Base-by-base conservation (phyloP, 2,797 vertebrate species). In the Gouania willdenowi region DNA sequence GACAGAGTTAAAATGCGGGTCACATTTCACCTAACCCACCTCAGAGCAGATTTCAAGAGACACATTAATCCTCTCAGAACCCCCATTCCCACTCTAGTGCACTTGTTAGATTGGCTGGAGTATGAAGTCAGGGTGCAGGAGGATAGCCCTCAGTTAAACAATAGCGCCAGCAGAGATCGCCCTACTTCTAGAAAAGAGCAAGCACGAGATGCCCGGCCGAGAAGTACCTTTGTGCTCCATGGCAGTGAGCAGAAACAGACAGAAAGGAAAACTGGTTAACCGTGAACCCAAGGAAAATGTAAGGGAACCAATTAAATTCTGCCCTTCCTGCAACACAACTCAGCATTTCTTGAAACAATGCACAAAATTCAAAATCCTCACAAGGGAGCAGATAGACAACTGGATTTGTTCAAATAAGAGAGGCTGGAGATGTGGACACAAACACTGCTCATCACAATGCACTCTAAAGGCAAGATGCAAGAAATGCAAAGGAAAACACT, bases 261-360 rank as follows among this genome's bases (percentile, higher is more conserved):
- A 21, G 3, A 30, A 8, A 37, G 3, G 48, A n/a, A 54, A 2
- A 58, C n/a, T n/a, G n/a, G n/a, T n/a, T n/a, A n/a, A n/a, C n/a
- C n/a, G n/a, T n/a, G n/a, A 46, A 7, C 40, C 47, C 2, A 68
- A 44, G n/a, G n/a, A n/a, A n/a, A n/a, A n/a, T n/a, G n/a, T n/a
- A n/a, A n/a, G n/a, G n/a, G n/a, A n/a, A n/a, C n/a, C n/a, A n/a
- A n/a, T n/a, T n/a, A n/a, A n/a, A n/a, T n/a, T n/a, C n/a, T n/a
- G n/a, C n/a, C n/a, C n/a, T n/a, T n/a, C n/a, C n/a, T n/a, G 10
- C 63, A 54, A 69, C 5, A 23, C 47, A 5, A 5, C 28, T 11
- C 43, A 63, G 16, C 54, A 64, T 3, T 59, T 55, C 2, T 0
- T 63, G 14, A 63, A 55, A 14, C 49, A 68, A 35, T 69, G 44